phyloP scores from a whole-genome alignment of 2,888 invertebrate species.

The Dromius quadrimaculatus region DNA sequence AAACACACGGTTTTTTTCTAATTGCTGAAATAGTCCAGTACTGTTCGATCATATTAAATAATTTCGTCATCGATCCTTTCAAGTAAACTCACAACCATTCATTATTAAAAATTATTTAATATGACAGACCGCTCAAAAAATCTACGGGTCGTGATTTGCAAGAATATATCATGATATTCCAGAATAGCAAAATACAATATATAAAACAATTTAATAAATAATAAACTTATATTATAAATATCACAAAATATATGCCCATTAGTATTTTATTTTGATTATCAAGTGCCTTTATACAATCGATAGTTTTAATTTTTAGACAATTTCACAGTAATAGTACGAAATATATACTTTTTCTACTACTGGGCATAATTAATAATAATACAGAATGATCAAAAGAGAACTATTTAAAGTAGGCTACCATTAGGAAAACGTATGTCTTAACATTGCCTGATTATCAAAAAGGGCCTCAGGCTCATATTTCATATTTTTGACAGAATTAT shows the following conservation, averaged over 20 bases:
- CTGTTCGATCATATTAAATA: conserved; percentile 45
- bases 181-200: conserved; percentile 38
- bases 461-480: no score
- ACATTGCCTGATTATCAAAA: no score
- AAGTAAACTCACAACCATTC: conserved; percentile 8
- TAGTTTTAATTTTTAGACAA: conserved; percentile 1
- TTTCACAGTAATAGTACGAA: conserved; percentile 1
- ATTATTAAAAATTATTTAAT: conserved; percentile 32
- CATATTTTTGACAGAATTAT: no score
- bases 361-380: conserved; percentile 14
- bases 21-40: conserved; percentile 49
- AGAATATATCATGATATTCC: conserved; percentile 42
- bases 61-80: background rate
- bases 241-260: conserved; percentile 25
- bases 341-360: conserved; percentile 1
- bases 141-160: conserved; percentile 43
- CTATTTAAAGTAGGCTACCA: no score
- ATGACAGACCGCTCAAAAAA: conserved; percentile 14
- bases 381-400: background rate
- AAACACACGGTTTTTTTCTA: conserved; percentile 41
- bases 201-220: conserved; percentile 5
- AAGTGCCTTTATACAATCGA: conserved; percentile 18
- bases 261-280: conserved; percentile 21
- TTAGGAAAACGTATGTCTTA: no score
- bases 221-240: conserved; percentile 22